phyloP scores from a whole-genome alignment of 30 jellyfish, hydroid and myxozoan species.

The Hydractinia symbiolongicarpus region DNA sequence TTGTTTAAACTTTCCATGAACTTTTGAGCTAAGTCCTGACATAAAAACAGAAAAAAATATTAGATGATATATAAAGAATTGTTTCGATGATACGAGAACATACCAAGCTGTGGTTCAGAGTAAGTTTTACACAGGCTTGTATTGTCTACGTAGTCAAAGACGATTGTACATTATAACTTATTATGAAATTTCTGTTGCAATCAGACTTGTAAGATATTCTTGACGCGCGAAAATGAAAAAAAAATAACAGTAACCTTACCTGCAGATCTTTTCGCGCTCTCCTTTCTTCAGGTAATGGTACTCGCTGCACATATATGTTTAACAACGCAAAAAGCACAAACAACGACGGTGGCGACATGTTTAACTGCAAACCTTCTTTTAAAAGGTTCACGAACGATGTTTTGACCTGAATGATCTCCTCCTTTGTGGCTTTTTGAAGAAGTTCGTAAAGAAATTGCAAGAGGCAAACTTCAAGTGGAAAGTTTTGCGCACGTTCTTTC shows the following conservation, averaged over 20 bases:
- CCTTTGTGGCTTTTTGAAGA: constrained; percentile 41
- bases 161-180: no score
- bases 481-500: constrained; percentile 51
- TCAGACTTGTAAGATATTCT: no score
- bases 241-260: constrained; percentile 25
- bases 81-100: no score
- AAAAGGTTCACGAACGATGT: constrained; percentile 48
- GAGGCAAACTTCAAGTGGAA: constrained; percentile 60
- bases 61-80: no score
- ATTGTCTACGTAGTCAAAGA: no score
- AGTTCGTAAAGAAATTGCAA: constrained; percentile 70
- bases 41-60: no score
- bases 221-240: no score
- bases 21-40: constrained; percentile 83
- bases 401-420: constrained; percentile 51
- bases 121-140: no score
- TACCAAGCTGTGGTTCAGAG: no score
- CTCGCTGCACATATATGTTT: constrained; percentile 47
- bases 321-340: constrained; percentile 61
- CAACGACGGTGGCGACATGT: constrained; percentile 67
- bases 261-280: constrained; percentile 85
- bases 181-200: no score
- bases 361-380: constrained; percentile 61
- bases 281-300: constrained; percentile 89
- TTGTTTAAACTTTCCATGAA: constrained; percentile 64